Evolutionary conservation across 64 coral and sea anemone species (phyloP), one percentile per base, ranked within the genome.

Genomic region (Actinia tenebrosa): DNA sequence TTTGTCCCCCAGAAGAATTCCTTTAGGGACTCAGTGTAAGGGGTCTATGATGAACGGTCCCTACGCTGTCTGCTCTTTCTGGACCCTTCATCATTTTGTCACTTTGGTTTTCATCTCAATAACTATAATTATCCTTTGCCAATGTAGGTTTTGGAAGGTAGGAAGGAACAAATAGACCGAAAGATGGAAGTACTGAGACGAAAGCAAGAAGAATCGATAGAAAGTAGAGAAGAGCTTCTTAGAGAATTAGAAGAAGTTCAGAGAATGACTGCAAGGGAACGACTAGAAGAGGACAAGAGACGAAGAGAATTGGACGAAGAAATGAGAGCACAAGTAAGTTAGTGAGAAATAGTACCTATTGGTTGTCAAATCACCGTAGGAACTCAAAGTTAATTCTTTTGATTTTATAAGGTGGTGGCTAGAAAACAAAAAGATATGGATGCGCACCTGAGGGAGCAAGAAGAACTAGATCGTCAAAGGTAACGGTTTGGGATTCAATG

Each of bases 251-350:
- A 99, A 54, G 90, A 86, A 42, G 72, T 93, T 44, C 91, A 99
- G 53, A 86, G 91, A 68, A 93, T 95, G 93, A 99, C 93, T 7
- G 97, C 93, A 77, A 86, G 97, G 89, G 97, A 99, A 56, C 94
- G 91, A 77, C 84, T 81, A 23, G 97, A 91, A 30, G 91, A 99
- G 83, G 89, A 91, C 46, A 84, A 92, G 56, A 75, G 89, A 87
- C 71, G 93, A 50, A 86, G 45, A 25, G 85, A 87, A 46, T 60
- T 90, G 79, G 97, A 99, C 20, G 86, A 93, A 80, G 93, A 99
- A 80, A 91, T 99, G 80, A 89, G 87, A 80, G 90, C 82, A 88
- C 97, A 99, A 91, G 97, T 95, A 69, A 30, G 44, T 30, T 7
- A 16, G 27, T 2, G 13, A 16, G 47, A 50, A 45, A 15, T 15